Percentiles rank a stretch among this genome's conserved stretches.
These are phyloP conservation scores for Drosophila tani DNA, from an alignment of 1,140 invertebrate species.

Conservation along the genomic window DNA sequence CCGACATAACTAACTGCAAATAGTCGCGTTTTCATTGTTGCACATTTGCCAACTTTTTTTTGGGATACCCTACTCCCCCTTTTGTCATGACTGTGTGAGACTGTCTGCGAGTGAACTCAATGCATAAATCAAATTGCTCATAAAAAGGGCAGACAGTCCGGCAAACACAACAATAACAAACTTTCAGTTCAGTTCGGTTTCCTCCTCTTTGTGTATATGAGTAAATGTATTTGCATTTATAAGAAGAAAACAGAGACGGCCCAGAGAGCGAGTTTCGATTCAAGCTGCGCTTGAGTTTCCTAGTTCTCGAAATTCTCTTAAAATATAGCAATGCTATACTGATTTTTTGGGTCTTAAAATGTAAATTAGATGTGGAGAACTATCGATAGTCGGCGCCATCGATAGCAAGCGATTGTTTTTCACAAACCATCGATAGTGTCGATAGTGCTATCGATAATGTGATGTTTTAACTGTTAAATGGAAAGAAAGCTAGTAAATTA, in stretches of 20 bases:
- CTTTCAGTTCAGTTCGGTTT: neutral
- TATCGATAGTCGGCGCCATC: too few species aligned
- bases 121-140: slow-evolving; percentile 63
- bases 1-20: slow-evolving; percentile 35
- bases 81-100: neutral
- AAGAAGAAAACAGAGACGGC: neutral
- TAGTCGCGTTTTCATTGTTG: slow-evolving; percentile 38
- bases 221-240: slow-evolving; percentile 10
- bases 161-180: slow-evolving; percentile 18
- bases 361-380: too few species aligned
- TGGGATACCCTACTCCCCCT: slow-evolving; percentile 1
- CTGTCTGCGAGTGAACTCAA: slow-evolving; percentile 3
- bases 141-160: slow-evolving; percentile 47
- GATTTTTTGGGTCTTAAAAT: too few species aligned
- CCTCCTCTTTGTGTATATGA: slow-evolving; percentile 10
- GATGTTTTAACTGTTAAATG: too few species aligned
- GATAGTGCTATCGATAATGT: too few species aligned
- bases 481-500: too few species aligned
- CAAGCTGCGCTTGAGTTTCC: too few species aligned
- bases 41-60: slow-evolving; percentile 29
- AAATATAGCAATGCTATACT: too few species aligned
- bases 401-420: too few species aligned
- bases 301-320: too few species aligned
- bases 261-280: neutral
- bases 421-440: too few species aligned